phyloP scores from a whole-genome alignment of 2,113 vertebrate species.

The Paratilapia polleni region DNA sequence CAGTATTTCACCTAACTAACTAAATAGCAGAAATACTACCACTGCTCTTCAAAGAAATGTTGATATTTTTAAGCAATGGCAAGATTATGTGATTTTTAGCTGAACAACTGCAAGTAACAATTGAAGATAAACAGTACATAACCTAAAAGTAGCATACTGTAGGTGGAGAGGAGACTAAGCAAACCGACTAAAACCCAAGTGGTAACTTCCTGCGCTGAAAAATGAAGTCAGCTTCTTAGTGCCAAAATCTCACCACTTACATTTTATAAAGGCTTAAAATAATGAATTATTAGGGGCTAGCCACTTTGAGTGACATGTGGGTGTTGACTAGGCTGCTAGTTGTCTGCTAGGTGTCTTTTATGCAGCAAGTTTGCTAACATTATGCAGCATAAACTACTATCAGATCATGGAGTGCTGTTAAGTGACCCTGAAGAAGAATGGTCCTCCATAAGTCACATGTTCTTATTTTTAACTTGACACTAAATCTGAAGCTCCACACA shows the following conservation, averaged over 20 bases:
- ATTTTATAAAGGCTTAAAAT: not conserved
- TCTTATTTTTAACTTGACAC: not conserved
- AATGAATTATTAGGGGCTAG: not conserved
- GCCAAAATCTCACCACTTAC: not conserved
- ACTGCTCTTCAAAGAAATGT: rapidly evolving
- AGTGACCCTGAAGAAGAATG: not conserved
- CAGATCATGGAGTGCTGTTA: not conserved
- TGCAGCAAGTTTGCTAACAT: not conserved
- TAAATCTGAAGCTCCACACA: not conserved
- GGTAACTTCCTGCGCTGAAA: not conserved
- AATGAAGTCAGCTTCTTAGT: not conserved
- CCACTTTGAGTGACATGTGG: not conserved
- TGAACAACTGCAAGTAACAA: not conserved
- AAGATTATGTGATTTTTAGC: conserved; percentile 1
- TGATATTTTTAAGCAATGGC: too few species aligned
- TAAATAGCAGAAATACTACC: not conserved
- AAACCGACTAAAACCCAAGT: not conserved
- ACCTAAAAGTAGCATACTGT: not conserved
- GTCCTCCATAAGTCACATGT: not conserved
- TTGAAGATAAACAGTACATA: not conserved
- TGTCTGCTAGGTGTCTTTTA: not conserved
- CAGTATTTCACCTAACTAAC: not conserved
- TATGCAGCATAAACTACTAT: not conserved
- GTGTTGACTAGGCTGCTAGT: too few species aligned
- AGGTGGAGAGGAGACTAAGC: not conserved